These are phyloP conservation scores for Amphipyra tragopoginis DNA, from an alignment of 2,888 invertebrate genomes.

Conservation along the genomic window DNA sequence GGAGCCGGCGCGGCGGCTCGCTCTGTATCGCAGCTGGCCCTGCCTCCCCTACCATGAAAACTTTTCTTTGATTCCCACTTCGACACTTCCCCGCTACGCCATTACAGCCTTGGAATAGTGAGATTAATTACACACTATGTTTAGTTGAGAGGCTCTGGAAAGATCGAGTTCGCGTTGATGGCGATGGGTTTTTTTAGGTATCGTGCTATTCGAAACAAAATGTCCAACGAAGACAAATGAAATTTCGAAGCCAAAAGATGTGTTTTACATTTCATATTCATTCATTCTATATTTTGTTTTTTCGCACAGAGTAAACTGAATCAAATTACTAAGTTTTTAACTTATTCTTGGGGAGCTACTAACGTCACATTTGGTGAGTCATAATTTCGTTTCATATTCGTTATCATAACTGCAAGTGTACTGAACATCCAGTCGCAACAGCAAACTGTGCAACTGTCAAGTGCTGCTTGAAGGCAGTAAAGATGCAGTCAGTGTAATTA, in stretches of 20 bases:
- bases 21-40: slow-evolving; percentile 26
- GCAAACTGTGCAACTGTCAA: too few relatives aligned
- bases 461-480: too few relatives aligned
- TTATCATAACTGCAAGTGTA: too few relatives aligned
- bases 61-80: slow-evolving; percentile 38
- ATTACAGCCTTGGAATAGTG: slow-evolving; percentile 35
- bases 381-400: too few relatives aligned
- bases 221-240: slow-evolving; percentile 3
- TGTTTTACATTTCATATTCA: too few relatives aligned
- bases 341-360: too few relatives aligned
- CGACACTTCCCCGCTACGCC: slow-evolving; percentile 14
- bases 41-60: slow-evolving; percentile 31
- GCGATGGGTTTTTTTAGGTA: slow-evolving; percentile 7
- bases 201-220: slow-evolving; percentile 2
- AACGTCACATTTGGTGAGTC: too few relatives aligned
- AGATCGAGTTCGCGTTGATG: slow-evolving; percentile 12
- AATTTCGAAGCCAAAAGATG: not conserved
- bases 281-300: too few relatives aligned
- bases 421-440: too few relatives aligned
- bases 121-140: slow-evolving; percentile 46
- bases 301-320: too few relatives aligned
- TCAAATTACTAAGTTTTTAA: too few relatives aligned
- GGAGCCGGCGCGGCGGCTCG: slow-evolving; percentile 17
- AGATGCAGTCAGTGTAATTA: too few relatives aligned
- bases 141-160: slow-evolving; percentile 6